Conservation (phyloP, 2,797 vertebrate species). For the Pygocentrus nattereri region DNA sequence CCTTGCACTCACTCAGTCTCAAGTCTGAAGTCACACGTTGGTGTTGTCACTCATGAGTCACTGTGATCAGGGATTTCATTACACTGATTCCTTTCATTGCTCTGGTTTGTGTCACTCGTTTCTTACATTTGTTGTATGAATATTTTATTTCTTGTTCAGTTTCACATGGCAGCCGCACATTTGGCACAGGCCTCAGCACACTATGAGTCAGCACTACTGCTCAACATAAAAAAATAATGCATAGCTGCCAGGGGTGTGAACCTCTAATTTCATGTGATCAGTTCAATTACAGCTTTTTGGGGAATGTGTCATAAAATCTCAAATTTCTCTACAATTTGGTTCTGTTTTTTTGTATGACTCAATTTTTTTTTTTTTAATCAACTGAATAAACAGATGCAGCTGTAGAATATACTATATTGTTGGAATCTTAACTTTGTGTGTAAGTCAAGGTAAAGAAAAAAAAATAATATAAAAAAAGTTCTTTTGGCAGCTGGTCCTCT, state of each 20-base stretch:
- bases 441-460: too few relatives aligned
- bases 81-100: neutral
- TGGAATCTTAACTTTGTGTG: too few relatives aligned
- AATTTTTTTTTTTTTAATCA: too few relatives aligned
- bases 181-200: neutral
- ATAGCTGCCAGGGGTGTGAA: neutral
- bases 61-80: neutral
- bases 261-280: too few relatives aligned
- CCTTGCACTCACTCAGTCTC: constrained; percentile 39
- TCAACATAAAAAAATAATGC: neutral
- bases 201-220: neutral
- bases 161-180: neutral
- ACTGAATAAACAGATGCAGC: too few relatives aligned
- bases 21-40: neutral
- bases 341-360: too few relatives aligned
- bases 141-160: neutral
- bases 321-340: too few relatives aligned
- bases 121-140: constrained; percentile 10
- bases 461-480: too few relatives aligned
- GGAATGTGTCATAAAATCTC: too few relatives aligned
- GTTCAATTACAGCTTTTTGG: too few relatives aligned
- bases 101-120: neutral
- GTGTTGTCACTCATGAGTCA: neutral
- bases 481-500: too few relatives aligned
- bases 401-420: too few relatives aligned